Evolutionary conservation across 1,140 invertebrate genomes (phyloP).

Genomic region (Pteromalus puparum): DNA sequence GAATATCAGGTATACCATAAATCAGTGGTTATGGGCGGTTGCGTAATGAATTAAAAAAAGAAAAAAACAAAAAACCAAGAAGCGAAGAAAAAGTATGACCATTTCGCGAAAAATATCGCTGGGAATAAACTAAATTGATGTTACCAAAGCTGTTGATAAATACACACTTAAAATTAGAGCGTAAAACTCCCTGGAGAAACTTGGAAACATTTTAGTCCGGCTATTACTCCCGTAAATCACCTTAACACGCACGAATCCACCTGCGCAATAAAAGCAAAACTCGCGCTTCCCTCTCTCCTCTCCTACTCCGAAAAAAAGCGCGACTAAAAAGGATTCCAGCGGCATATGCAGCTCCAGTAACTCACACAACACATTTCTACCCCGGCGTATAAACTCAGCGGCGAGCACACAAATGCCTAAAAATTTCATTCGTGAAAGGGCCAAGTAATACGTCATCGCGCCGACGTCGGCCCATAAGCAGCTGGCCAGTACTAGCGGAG

Average conservation of each 20-base stretch:
- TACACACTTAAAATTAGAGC: constrained; percentile 9
- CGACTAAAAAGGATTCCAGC: not conserved
- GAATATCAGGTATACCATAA: not conserved
- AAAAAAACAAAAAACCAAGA: not conserved
- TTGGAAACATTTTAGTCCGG: constrained; percentile 10
- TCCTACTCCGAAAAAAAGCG: not conserved
- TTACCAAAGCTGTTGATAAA: constrained; percentile 5
- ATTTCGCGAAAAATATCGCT: not conserved
- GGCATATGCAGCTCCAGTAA: constrained; percentile 6
- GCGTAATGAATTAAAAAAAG: not conserved
- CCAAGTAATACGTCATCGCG: constrained; percentile 38
- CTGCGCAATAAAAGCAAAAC: constrained; percentile 23
- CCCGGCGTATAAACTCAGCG: not conserved
- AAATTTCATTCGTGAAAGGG: constrained; percentile 25
- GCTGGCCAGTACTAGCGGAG: not conserved
- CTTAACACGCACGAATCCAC: constrained; percentile 19
- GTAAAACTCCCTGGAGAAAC: constrained; percentile 4
- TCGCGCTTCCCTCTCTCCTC: not conserved
- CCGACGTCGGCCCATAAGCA: not conserved
- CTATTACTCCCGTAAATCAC: constrained; percentile 14
- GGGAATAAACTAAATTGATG: constrained; percentile 1
- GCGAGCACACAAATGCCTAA: constrained; percentile 5
- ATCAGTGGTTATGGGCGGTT: not conserved
- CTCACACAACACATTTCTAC: not conserved
- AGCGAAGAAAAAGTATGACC: not conserved